Evolutionary conservation across 2,888 invertebrate genomes (phyloP).

Genomic region (Abscondita cerata): DNA sequence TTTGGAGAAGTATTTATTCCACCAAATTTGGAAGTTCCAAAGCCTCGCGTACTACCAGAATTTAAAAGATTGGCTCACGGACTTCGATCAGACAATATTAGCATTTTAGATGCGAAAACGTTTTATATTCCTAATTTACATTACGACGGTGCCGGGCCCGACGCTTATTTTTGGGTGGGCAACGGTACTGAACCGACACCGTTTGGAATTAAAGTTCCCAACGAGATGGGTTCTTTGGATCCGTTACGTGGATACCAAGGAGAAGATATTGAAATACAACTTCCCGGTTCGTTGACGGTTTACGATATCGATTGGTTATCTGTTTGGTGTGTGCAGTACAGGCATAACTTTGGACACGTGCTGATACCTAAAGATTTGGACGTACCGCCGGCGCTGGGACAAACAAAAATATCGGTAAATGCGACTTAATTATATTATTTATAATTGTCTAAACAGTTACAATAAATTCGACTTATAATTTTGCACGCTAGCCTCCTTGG

Average conservation of each 20-base stretch:
- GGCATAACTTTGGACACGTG: slow-evolving; percentile 91
- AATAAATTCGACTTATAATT: slow-evolving; percentile 22
- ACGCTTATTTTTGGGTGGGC: slow-evolving; percentile 95
- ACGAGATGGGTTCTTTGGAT: slow-evolving; percentile 84
- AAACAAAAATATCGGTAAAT: slow-evolving; percentile 89
- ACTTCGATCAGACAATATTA: slow-evolving; percentile 88
- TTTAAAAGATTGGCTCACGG: slow-evolving; percentile 89
- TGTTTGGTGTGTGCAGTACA: slow-evolving; percentile 90
- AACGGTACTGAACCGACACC: slow-evolving; percentile 82
- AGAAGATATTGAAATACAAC: slow-evolving; percentile 88
- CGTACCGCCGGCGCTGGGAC: slow-evolving; percentile 88
- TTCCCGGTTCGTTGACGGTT: slow-evolving; percentile 84
- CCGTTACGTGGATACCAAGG: slow-evolving; percentile 87
- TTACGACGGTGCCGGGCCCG: slow-evolving; percentile 91
- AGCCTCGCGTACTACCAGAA: slow-evolving; percentile 82
- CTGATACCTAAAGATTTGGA: slow-evolving; percentile 85
- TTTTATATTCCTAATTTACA: slow-evolving; percentile 92
- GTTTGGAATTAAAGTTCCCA: slow-evolving; percentile 87
- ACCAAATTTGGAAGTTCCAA: slow-evolving; percentile 76
- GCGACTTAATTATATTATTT: neutral
- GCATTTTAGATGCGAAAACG: slow-evolving; percentile 89
- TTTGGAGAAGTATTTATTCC: slow-evolving; percentile 88
- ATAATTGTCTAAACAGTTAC: neutral
- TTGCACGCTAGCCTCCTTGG: slow-evolving; percentile 77
- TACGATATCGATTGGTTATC: slow-evolving; percentile 93